Evolutionary conservation across 2,888 invertebrate genomes (phyloP).

Genomic region (Euspilapteryx auroguttella): DNA sequence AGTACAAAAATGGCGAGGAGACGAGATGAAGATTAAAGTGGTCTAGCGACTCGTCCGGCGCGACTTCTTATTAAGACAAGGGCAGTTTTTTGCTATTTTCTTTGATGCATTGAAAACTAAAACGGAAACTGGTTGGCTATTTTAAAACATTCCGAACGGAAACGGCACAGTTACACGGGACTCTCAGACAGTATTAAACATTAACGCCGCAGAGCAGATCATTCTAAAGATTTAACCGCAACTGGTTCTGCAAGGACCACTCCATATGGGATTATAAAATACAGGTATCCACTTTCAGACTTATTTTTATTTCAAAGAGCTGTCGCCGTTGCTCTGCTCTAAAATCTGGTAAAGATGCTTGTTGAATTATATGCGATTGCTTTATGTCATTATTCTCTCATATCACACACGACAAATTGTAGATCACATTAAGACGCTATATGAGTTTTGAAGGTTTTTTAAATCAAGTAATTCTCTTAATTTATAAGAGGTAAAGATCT

Average conservation of each 20-base stretch:
- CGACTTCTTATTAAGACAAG: conserved; percentile 54
- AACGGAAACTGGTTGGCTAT: conserved; percentile 53
- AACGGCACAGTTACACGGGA: conserved; percentile 52
- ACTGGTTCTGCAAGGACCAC: not conserved
- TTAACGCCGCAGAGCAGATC: not conserved
- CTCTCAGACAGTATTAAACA: conserved; percentile 14
- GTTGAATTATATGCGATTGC: too few species aligned
- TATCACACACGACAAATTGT: too few species aligned
- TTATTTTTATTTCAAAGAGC: too few species aligned
- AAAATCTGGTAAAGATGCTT: too few species aligned
- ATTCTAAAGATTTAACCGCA: not conserved
- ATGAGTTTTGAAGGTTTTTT: too few species aligned
- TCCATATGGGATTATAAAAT: too few species aligned
- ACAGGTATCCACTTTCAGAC: too few species aligned
- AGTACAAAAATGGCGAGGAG: conserved; percentile 42
- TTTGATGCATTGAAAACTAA: conserved; percentile 51
- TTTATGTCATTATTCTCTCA: too few species aligned
- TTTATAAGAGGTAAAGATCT: too few species aligned
- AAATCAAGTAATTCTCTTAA: too few species aligned
- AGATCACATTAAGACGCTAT: too few species aligned
- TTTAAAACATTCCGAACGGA: conserved; percentile 54
- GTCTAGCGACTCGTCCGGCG: conserved; percentile 34
- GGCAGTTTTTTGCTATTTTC: conserved; percentile 56
- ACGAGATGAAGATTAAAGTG: conserved; percentile 17
- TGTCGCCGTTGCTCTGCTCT: too few species aligned